phyloP scores from a whole-genome alignment of 2,888 invertebrate genomes.

The Elysia crispata region DNA sequence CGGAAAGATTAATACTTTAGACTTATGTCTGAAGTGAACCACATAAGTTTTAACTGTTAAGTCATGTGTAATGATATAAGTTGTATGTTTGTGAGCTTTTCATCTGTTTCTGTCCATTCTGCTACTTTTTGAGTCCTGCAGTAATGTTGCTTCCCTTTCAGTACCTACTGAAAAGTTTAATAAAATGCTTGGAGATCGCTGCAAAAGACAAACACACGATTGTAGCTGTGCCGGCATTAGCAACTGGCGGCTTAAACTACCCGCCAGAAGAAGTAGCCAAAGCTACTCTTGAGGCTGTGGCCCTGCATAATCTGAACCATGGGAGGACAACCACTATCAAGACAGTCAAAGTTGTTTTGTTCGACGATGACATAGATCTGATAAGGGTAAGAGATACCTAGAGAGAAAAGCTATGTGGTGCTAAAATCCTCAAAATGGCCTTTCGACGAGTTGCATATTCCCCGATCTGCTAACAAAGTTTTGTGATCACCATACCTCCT shows the following conservation, averaged over 20 bases:
- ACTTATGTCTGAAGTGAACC: too few species aligned
- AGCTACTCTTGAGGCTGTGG: background rate
- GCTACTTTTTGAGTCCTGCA: too few species aligned
- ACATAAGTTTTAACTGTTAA: too few species aligned
- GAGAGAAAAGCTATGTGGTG: too few species aligned
- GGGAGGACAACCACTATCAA: background rate
- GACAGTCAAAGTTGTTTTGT: slow-evolving; percentile 11
- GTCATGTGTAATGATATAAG: too few species aligned
- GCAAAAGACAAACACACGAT: background rate
- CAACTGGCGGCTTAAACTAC: background rate
- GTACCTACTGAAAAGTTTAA: slow-evolving; percentile 13
- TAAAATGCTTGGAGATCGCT: slow-evolving; percentile 16
- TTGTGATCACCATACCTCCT: too few species aligned
- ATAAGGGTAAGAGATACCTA: background rate
- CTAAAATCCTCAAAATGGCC: too few species aligned
- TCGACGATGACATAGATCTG: background rate
- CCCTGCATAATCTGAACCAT: slow-evolving; percentile 14
- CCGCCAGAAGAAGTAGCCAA: background rate
- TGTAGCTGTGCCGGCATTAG: slow-evolving; percentile 22
- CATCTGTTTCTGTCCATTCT: background rate
- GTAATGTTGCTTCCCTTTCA: background rate
- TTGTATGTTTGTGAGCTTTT: too few species aligned
- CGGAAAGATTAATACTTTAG: too few species aligned
- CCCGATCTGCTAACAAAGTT: too few species aligned
- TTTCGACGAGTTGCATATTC: too few species aligned